Evolutionary conservation across 2,888 invertebrate species (phyloP).

Genomic region (Ornithoptera alexandrae): DNA sequence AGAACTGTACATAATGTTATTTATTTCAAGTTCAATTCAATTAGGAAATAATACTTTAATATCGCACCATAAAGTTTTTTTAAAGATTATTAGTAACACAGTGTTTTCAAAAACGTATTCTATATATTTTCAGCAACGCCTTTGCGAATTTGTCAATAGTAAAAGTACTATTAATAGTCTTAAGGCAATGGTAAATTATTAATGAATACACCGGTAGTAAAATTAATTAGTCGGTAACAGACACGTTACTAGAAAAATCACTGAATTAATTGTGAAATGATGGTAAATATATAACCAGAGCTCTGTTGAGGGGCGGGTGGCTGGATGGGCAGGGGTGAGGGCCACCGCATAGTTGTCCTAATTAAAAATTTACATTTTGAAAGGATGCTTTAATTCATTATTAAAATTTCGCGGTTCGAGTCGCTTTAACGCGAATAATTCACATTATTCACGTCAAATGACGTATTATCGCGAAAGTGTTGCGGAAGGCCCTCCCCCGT

Average conservation of each 20-base stretch:
- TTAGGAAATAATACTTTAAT: too few relatives aligned
- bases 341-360: constrained; percentile 47
- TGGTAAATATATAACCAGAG: constrained; percentile 18
- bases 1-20: too few relatives aligned
- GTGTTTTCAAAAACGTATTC: too few relatives aligned
- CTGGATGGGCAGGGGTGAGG: constrained; percentile 33
- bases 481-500: constrained; percentile 21
- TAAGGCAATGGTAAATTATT: not conserved
- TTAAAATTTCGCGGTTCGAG: constrained; percentile 71
- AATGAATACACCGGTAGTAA: constrained; percentile 1
- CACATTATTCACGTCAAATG: constrained; percentile 58
- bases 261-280: constrained; percentile 7
- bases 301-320: constrained; percentile 31
- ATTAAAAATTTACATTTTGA: constrained; percentile 78
- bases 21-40: too few relatives aligned
- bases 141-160: too few relatives aligned
- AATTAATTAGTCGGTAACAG: not conserved
- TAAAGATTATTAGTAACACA: too few relatives aligned
- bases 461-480: constrained; percentile 45
- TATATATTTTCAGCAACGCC: too few relatives aligned
- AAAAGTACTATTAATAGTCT: too few relatives aligned
- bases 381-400: constrained; percentile 75
- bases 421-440: constrained; percentile 61
- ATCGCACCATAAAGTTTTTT: too few relatives aligned
- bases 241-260: constrained; percentile 8